phyloP scores from a whole-genome alignment of 2,797 vertebrate species.

The Notolepis coatsorum region DNA sequence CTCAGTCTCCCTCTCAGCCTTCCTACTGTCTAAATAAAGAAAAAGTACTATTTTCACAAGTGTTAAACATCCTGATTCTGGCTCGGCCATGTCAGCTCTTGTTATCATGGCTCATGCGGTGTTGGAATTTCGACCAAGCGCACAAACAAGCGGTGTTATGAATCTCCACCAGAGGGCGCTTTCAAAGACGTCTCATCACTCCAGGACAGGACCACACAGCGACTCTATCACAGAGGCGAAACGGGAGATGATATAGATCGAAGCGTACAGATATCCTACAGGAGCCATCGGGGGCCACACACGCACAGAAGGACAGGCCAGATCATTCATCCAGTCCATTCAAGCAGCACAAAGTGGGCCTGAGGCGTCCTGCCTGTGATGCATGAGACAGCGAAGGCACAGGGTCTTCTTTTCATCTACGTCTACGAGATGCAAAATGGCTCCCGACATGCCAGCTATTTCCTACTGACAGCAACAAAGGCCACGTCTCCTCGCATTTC shows the following conservation, averaged over 20 bases:
- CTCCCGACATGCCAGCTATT: constrained; percentile 53
- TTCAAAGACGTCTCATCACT: constrained; percentile 12
- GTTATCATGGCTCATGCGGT: background rate
- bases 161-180: constrained; percentile 5
- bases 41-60: too few relatives aligned
- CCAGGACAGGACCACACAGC: background rate
- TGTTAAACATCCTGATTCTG: background rate
- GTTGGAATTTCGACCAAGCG: background rate
- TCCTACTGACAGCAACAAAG: constrained; percentile 55
- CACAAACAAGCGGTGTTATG: background rate
- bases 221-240: constrained; percentile 13
- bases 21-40: too few relatives aligned
- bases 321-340: constrained; percentile 65
- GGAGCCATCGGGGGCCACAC: constrained; percentile 52
- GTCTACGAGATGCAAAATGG: constrained; percentile 51
- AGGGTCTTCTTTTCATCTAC: constrained; percentile 56
- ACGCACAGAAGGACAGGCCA: constrained; percentile 52
- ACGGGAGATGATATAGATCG: constrained; percentile 31
- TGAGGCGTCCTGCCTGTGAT: constrained; percentile 36
- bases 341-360: constrained; percentile 71
- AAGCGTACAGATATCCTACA: constrained; percentile 31
- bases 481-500: constrained; percentile 52
- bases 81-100: constrained; percentile 1
- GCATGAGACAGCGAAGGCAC: constrained; percentile 52
- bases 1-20: too few relatives aligned